A percentile compares a stretch with the other conserved stretches of the same genome.
Evolutionary conservation across 2,113 vertebrate genomes (phyloP).

Genomic region (Seriola rivoliana): DNA sequence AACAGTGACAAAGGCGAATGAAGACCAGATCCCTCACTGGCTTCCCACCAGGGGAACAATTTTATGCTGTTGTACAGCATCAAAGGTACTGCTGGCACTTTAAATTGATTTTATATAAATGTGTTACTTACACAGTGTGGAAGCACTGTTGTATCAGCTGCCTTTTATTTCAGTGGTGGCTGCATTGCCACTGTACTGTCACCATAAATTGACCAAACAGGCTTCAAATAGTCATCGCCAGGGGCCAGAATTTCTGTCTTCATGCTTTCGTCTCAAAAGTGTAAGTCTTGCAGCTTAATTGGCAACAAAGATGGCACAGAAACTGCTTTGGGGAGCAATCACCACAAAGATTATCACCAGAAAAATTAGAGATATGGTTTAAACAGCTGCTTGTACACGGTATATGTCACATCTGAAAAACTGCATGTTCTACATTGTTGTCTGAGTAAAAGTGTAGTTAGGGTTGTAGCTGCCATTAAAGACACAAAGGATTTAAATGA

Average conservation of each 20-base stretch:
- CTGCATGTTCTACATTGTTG: background rate
- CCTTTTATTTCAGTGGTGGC: background rate
- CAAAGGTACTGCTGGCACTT: background rate
- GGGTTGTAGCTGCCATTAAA: background rate
- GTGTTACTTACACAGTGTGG: background rate
- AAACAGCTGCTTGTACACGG: background rate
- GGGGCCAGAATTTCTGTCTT: background rate
- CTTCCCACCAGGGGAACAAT: background rate
- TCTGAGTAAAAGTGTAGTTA: background rate
- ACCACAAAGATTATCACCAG: background rate
- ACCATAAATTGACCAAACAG: background rate
- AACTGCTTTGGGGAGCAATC: background rate
- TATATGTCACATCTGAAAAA: background rate
- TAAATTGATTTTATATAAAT: too few species aligned
- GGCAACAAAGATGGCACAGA: background rate
- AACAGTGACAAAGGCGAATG: background rate
- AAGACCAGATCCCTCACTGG: background rate
- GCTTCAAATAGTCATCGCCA: background rate
- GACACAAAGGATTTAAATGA: background rate
- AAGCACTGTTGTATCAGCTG: background rate
- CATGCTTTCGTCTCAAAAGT: background rate
- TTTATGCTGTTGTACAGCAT: background rate
- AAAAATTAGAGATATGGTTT: background rate
- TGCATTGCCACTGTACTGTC: background rate
- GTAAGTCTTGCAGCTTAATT: background rate